Base-by-base conservation (phyloP, 2,113 vertebrate genomes). In the Ammodytes dubius region DNA sequence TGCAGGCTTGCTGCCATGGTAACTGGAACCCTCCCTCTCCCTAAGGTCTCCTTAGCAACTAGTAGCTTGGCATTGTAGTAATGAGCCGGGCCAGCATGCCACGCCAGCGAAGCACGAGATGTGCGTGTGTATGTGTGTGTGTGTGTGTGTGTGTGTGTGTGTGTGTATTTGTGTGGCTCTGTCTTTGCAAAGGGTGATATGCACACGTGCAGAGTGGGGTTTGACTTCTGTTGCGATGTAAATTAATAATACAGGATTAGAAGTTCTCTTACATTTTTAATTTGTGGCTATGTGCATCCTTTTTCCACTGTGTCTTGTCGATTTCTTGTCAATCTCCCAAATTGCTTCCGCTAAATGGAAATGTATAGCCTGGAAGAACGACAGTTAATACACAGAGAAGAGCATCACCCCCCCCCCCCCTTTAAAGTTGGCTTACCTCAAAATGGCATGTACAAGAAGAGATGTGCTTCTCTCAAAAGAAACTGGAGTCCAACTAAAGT, bases 21-120 rank as follows among this genome's bases (percentile, higher is more conserved):
- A 95, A 95, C 95, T 92, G 88, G 90, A 95, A 92, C 93, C 93
- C 94, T 95, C 95, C 94, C 94, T 95, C 93, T 95, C 94, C 95
- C 94, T 89, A 90, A 95, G 93, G 94, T 95, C 94, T 95, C 95
- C 94, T 95, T 95, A 95, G 94, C 93, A 95, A 95, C 95, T 93
- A 90, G 92, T 95, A 93, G 94, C 93, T 94, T 95, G 94, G 94
- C 93, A 94, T 95, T 93, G 93, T 94, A 92, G 93, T 95, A 94
- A 95, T 93, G 94, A 95, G 93, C 88, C 80, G 70, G 91, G 92
- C 93, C 92, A 93, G 86, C 89, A 91, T 94, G 91, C 93, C 92
- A 91, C 75, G 83, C 90, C 88, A 45, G 85, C 39, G 75, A 77
- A 89, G 93, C 84, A 86, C 49, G 39, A 87, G 81, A 82, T 84